These are phyloP conservation scores for Cryptocephalus primarius DNA, from an alignment of 2,888 invertebrate genomes.

Conservation along the genomic window DNA sequence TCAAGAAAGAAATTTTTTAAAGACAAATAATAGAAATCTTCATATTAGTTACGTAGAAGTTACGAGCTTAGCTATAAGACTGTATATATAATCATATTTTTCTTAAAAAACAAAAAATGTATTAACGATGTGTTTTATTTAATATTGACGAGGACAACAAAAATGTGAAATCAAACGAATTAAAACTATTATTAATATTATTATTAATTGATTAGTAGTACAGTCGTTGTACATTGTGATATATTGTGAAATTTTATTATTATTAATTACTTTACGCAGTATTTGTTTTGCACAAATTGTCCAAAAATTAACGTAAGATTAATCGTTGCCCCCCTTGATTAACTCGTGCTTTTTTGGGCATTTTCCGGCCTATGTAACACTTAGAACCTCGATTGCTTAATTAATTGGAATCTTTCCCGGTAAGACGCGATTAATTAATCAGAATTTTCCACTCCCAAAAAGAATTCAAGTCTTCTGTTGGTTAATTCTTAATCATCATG, in stretches of 20 bases:
- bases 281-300: too few relatives aligned
- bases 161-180: constrained; percentile 23
- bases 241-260: constrained; percentile 25
- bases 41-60: constrained; percentile 10
- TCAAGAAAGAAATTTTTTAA: constrained; percentile 14
- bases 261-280: not conserved
- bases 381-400: not conserved
- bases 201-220: constrained; percentile 18
- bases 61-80: constrained; percentile 27
- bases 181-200: constrained; percentile 9
- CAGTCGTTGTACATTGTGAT: constrained; percentile 29
- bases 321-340: too few relatives aligned
- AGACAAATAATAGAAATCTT: constrained; percentile 17
- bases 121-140: constrained; percentile 6
- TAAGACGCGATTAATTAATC: too few relatives aligned
- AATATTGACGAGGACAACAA: constrained; percentile 3
- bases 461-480: too few relatives aligned
- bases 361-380: not conserved
- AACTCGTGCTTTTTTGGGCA: too few relatives aligned
- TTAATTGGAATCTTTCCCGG: too few relatives aligned
- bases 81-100: constrained; percentile 25
- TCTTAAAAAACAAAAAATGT: constrained; percentile 14
- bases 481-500: too few relatives aligned
- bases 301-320: too few relatives aligned
- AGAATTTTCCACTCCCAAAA: too few relatives aligned